Percentiles rank a stretch among this genome's conserved stretches.
Evolutionary conservation across 2,113 vertebrate species (phyloP).

Genomic region (Psittacula cyanocephala): DNA sequence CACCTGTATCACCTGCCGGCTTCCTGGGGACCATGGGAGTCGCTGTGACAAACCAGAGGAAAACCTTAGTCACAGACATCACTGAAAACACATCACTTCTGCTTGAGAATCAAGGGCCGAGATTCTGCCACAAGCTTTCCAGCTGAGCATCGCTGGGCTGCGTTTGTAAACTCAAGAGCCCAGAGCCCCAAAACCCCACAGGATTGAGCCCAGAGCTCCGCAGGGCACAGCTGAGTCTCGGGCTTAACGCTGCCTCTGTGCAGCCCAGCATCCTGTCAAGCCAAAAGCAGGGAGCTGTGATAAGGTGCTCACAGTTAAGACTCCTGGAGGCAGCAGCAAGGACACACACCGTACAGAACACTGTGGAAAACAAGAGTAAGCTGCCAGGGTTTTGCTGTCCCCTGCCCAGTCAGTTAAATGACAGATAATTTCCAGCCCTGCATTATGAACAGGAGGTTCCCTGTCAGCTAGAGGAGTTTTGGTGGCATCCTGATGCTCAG

Average conservation of each 20-base stretch:
- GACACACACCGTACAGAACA: not conserved
- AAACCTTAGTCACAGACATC: not conserved
- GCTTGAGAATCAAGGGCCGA: not conserved
- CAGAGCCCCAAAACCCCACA: not conserved
- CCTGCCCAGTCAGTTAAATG: not conserved
- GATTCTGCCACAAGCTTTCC: not conserved
- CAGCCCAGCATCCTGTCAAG: not conserved
- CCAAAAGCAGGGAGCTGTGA: not conserved
- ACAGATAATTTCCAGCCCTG: not conserved
- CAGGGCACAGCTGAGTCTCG: fast-evolving
- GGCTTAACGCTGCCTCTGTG: fast-evolving
- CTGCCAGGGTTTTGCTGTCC: not conserved
- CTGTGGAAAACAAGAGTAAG: not conserved
- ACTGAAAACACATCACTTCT: not conserved
- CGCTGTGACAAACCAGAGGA: conserved; percentile 25
- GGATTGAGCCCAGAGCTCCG: not conserved
- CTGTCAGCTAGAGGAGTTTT: not conserved
- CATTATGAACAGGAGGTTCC: not conserved
- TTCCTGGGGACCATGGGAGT: conserved; percentile 58
- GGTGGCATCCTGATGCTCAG: not conserved
- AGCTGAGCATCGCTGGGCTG: fast-evolving
- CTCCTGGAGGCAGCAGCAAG: not conserved
- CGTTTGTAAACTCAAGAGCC: fast-evolving
- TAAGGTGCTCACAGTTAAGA: not conserved
- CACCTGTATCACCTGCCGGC: conserved; percentile 38